phyloP scores from a whole-genome alignment of 2,888 invertebrate species.

The Trichogramma evanescens region DNA sequence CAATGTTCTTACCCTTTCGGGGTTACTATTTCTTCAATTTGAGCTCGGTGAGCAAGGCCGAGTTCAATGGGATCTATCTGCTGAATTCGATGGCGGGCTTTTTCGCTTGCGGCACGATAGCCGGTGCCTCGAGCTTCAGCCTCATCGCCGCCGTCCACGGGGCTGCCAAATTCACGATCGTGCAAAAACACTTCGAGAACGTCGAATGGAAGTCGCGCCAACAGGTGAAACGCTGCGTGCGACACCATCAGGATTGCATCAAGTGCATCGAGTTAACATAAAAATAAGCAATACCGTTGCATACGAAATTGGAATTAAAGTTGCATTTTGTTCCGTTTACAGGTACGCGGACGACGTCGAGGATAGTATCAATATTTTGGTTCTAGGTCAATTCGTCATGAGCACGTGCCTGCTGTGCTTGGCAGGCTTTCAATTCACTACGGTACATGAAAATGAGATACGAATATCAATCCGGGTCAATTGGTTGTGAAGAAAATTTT shows the following conservation, averaged over 20 bases:
- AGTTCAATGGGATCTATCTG: constrained; percentile 29
- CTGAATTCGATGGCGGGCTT: constrained; percentile 26
- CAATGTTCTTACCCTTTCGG: constrained; percentile 29
- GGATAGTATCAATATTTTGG: constrained; percentile 33
- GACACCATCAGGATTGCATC: constrained; percentile 35
- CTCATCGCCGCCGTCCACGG: constrained; percentile 34
- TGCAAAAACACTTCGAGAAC: constrained; percentile 28
- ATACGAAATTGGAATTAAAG: not conserved
- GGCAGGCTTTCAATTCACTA: constrained; percentile 38
- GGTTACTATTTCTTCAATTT: constrained; percentile 32
- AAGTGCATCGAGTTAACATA: constrained; percentile 23
- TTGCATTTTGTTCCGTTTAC: constrained; percentile 30
- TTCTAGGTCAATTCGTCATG: constrained; percentile 36
- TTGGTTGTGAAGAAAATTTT: too few relatives aligned
- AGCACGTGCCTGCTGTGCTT: constrained; percentile 38
- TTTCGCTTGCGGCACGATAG: constrained; percentile 28
- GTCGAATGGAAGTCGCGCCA: constrained; percentile 15
- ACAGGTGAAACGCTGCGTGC: constrained; percentile 25
- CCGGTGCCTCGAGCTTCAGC: constrained; percentile 33
- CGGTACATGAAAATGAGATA: constrained; percentile 26
- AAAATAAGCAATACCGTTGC: too few relatives aligned
- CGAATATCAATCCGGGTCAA: too few relatives aligned
- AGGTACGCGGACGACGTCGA: constrained; percentile 29
- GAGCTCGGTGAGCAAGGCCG: constrained; percentile 22
- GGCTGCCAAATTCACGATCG: constrained; percentile 34